Evolutionary conservation across 2,113 vertebrate genomes (phyloP).

Genomic region (Corvus moneduloides): DNA sequence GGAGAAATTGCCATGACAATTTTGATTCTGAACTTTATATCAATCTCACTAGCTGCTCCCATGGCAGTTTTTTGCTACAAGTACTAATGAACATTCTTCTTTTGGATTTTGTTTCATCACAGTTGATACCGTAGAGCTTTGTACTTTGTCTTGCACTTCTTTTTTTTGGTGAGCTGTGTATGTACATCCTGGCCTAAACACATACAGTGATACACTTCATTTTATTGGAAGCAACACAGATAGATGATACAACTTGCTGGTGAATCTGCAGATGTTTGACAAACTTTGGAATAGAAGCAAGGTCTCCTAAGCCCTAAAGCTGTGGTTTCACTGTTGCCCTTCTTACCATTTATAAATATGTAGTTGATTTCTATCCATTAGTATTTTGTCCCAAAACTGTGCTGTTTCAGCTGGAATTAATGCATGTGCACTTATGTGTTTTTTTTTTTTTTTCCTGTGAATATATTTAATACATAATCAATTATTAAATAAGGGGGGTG

Average conservation of each 20-base stretch:
- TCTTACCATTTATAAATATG: not conserved
- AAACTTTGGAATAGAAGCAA: not conserved
- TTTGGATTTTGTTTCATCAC: not conserved
- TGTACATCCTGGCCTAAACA: not conserved
- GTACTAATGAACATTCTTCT: not conserved
- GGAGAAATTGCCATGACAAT: not conserved
- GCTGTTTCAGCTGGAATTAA: slow-evolving; percentile 59
- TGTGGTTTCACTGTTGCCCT: not conserved
- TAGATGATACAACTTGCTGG: not conserved
- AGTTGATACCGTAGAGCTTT: not conserved
- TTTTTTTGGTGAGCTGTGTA: not conserved
- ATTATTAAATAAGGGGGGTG: slow-evolving; percentile 7
- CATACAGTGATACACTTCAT: not conserved
- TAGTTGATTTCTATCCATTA: not conserved
- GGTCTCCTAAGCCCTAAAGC: not conserved
- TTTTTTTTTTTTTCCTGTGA: not conserved
- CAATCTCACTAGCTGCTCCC: not conserved
- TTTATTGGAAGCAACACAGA: not conserved
- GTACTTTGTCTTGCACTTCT: not conserved
- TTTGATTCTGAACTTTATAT: not conserved
- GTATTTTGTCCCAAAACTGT: slow-evolving; percentile 13
- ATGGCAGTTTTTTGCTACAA: not conserved
- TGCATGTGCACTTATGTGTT: not conserved
- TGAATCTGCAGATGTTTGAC: not conserved
- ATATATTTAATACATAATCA: slow-evolving; percentile 43